Conservation (phyloP, 1,140 invertebrate genomes). For the Diachasma alloeum region DNA sequence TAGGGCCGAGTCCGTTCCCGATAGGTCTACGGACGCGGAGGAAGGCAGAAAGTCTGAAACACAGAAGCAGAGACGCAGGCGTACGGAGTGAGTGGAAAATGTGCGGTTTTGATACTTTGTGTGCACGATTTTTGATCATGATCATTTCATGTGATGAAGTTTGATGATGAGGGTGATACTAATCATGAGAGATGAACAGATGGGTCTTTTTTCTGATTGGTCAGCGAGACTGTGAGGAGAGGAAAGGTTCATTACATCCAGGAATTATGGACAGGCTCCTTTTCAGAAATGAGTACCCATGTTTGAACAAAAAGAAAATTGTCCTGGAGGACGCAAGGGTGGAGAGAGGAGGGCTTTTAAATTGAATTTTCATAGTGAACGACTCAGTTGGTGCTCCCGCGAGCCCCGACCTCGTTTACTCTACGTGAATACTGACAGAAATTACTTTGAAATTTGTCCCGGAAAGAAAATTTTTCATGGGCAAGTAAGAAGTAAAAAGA, state of each 20-base stretch:
- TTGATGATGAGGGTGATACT: not conserved
- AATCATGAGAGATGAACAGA: not conserved
- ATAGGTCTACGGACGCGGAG: slow-evolving; percentile 64
- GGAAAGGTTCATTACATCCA: not conserved
- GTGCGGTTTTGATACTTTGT: not conserved
- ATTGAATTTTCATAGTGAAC: slow-evolving; percentile 37
- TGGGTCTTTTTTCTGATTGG: not conserved
- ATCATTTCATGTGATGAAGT: not conserved
- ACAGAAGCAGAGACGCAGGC: slow-evolving; percentile 63
- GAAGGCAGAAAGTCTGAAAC: slow-evolving; percentile 69
- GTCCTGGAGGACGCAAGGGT: not conserved
- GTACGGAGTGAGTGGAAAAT: slow-evolving; percentile 42
- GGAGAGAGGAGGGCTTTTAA: slow-evolving; percentile 3
- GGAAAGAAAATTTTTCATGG: slow-evolving; percentile 10
- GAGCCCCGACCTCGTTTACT: slow-evolving; percentile 21
- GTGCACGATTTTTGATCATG: not conserved
- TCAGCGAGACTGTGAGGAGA: not conserved
- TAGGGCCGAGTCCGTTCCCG: slow-evolving; percentile 68
- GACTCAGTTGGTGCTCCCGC: slow-evolving; percentile 30
- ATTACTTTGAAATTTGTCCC: slow-evolving; percentile 12
- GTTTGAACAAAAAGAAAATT: slow-evolving; percentile 11
- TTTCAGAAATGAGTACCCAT: not conserved
- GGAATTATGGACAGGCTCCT: not conserved
- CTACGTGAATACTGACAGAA: slow-evolving; percentile 6
- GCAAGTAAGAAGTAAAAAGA: not conserved